Conservation (phyloP, 2,113 vertebrate genomes). For the Suricata suricatta region DNA sequence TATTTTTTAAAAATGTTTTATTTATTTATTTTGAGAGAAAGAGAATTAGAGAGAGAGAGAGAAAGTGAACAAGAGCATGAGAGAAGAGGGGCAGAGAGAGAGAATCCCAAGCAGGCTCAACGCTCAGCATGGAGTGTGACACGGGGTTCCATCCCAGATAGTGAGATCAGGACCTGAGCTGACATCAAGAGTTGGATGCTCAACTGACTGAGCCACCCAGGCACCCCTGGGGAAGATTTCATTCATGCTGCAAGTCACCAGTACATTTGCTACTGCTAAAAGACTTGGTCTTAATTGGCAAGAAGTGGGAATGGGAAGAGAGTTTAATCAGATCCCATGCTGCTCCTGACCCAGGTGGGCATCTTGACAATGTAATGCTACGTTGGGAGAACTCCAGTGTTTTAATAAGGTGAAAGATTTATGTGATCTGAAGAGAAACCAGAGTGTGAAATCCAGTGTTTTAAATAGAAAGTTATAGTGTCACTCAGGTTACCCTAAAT, state of each 20-base stretch:
- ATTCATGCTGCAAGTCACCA: neutral
- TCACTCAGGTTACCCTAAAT: neutral
- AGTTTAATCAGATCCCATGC: neutral
- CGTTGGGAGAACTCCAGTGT: neutral
- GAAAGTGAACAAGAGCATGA: no score
- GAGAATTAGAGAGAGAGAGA: no score
- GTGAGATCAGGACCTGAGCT: no score
- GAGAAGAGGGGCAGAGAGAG: no score
- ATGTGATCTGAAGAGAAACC: no score
- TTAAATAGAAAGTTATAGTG: constrained; percentile 39
- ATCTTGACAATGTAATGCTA: neutral
- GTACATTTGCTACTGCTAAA: neutral
- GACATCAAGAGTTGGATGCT: no score
- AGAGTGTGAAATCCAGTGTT: neutral
- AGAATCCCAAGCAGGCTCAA: no score
- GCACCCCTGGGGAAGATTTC: neutral
- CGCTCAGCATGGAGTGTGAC: no score
- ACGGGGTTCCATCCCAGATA: no score
- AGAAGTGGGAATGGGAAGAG: neutral
- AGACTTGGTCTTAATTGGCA: neutral
- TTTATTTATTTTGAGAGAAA: no score
- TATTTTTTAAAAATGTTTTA: neutral
- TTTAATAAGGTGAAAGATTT: neutral
- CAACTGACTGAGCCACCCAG: no score
- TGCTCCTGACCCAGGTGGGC: neutral